phyloP scores from a whole-genome alignment of 2,113 vertebrate species.

The Ceyx cyanopectus region DNA sequence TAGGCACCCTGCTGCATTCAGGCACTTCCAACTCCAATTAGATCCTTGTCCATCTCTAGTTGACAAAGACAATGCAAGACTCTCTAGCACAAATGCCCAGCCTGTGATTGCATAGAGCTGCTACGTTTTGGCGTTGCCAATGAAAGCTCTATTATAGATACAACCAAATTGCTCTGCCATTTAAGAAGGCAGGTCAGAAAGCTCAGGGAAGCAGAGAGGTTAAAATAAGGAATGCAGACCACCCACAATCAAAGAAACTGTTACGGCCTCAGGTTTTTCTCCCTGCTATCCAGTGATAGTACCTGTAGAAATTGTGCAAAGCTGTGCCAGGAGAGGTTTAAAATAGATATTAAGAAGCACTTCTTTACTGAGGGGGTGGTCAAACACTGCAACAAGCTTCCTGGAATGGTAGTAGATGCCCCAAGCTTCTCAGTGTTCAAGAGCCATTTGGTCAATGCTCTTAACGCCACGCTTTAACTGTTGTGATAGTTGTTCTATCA shows the following conservation, averaged over 20 bases:
- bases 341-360: neutral
- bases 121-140: neutral
- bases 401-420: neutral
- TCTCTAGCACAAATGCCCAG: neutral
- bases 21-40: accelerated
- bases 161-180: neutral
- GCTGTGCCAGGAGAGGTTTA: neutral
- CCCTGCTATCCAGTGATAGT: neutral
- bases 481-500: neutral
- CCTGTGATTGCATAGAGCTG: accelerated
- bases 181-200: neutral
- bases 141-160: neutral
- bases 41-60: accelerated
- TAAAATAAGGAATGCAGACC: neutral
- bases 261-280: neutral
- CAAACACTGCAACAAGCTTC: neutral
- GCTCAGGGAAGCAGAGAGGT: neutral
- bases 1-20: neutral
- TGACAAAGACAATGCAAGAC: neutral
- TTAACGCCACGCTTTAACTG: neutral
- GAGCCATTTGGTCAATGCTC: neutral
- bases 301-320: neutral
- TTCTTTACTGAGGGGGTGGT: neutral
- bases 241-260: neutral
- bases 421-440: neutral